Percentiles rank a stretch among this genome's conserved stretches.
These are phyloP conservation scores for Chironomus tepperi DNA, from an alignment of 1,140 invertebrate genomes.

Conservation along the genomic window DNA sequence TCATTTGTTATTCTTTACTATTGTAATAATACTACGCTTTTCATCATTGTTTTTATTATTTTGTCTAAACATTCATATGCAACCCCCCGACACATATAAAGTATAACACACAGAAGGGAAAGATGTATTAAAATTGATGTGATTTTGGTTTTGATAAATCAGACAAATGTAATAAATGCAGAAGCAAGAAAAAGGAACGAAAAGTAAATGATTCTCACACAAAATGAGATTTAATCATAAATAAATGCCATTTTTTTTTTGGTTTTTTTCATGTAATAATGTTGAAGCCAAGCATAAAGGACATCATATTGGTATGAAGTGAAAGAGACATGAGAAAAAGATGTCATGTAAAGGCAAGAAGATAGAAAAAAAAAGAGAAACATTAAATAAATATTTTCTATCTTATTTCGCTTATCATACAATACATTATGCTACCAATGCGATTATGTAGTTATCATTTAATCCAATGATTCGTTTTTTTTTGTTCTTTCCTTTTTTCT, in stretches of 20 bases:
- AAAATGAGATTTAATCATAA: constrained; percentile 15
- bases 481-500: neutral
- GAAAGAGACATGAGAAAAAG: neutral
- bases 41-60: too few species aligned
- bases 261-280: neutral
- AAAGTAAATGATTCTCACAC: constrained; percentile 1
- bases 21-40: too few species aligned
- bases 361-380: neutral
- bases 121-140: constrained; percentile 9
- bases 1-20: too few species aligned
- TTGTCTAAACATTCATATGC: neutral
- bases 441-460: constrained; percentile 8
- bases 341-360: neutral
- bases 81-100: too few species aligned
- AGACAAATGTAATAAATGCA: neutral
- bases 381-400: constrained; percentile 15
- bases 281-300: neutral
- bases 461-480: neutral
- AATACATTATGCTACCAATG: constrained; percentile 13
- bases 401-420: constrained; percentile 13
- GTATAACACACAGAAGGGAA: neutral
- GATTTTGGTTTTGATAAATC: constrained; percentile 7
- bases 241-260: neutral
- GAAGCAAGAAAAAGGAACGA: neutral
- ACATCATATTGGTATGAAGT: neutral